Evolutionary conservation across 2,888 invertebrate genomes (phyloP).

Genomic region (Crematogaster levior): DNA sequence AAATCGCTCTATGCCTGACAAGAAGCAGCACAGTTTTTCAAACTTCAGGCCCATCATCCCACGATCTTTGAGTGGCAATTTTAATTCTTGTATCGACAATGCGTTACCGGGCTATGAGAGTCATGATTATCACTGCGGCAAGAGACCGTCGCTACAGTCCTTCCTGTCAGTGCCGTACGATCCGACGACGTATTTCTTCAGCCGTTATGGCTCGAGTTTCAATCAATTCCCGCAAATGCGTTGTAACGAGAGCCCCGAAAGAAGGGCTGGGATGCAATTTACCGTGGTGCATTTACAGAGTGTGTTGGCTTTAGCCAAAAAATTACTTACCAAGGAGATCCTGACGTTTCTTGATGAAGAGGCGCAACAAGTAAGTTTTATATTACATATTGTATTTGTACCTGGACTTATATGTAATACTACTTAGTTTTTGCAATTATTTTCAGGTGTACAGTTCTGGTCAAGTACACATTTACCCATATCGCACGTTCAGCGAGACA

Average conservation of each 20-base stretch:
- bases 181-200: slow-evolving; percentile 94
- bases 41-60: slow-evolving; percentile 96
- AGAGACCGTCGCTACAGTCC: slow-evolving; percentile 86
- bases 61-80: slow-evolving; percentile 94
- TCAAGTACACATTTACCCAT: slow-evolving; percentile 92
- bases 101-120: slow-evolving; percentile 73
- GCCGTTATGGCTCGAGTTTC: slow-evolving; percentile 97
- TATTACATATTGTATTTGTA: neutral
- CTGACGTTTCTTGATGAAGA: slow-evolving; percentile 93
- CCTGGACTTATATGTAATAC: neutral
- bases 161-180: slow-evolving; percentile 91
- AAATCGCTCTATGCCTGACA: slow-evolving; percentile 83
- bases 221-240: slow-evolving; percentile 95
- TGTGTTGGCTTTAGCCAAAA: slow-evolving; percentile 93
- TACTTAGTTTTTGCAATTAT: neutral
- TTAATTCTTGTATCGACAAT: slow-evolving; percentile 87
- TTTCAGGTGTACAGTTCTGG: slow-evolving; percentile 86
- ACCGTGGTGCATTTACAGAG: slow-evolving; percentile 93
- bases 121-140: slow-evolving; percentile 76
- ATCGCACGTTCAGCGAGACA: slow-evolving; percentile 97
- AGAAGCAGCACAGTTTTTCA: slow-evolving; percentile 90
- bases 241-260: slow-evolving; percentile 91
- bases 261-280: slow-evolving; percentile 89
- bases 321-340: slow-evolving; percentile 94
- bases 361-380: slow-evolving; percentile 89